phyloP scores from a whole-genome alignment of 2,113 vertebrate species.

The Hiodon tergisus region DNA sequence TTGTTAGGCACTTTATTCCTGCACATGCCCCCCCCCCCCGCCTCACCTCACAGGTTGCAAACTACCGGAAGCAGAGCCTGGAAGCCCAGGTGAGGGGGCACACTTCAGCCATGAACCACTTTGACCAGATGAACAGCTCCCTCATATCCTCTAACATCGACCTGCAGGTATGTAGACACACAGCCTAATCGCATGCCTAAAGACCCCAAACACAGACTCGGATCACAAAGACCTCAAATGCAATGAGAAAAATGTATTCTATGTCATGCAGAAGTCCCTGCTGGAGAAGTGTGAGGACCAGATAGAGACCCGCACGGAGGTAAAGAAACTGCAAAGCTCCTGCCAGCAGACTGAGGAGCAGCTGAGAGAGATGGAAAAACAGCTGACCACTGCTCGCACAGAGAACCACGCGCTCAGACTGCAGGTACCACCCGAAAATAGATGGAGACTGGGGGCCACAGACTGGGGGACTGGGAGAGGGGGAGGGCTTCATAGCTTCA shows the following conservation, averaged over 20 bases:
- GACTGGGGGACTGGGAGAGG: too few relatives aligned
- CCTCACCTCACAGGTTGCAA: conserved; percentile 63
- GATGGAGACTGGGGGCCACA: neutral
- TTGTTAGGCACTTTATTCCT: too few relatives aligned
- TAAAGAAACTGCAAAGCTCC: conserved; percentile 66
- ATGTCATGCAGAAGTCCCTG: conserved; percentile 43
- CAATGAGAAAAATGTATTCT: neutral
- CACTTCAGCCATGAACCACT: conserved; percentile 79
- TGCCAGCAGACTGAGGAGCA: conserved; percentile 73
- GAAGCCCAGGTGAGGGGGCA: conserved; percentile 77
- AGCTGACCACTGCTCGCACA: conserved; percentile 69
- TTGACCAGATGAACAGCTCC: conserved; percentile 81
- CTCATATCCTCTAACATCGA: conserved; percentile 77
- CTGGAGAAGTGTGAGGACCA: conserved; percentile 79
- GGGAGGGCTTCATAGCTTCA: too few relatives aligned
- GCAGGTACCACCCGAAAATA: conserved; percentile 62
- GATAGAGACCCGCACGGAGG: conserved; percentile 67
- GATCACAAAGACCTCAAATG: too few relatives aligned
- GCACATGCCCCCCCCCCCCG: neutral
- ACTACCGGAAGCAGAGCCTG: conserved; percentile 69
- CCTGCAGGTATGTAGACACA: conserved; percentile 69
- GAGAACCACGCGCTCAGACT: conserved; percentile 82
- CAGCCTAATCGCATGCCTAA: too few relatives aligned
- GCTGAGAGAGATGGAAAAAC: conserved; percentile 74
- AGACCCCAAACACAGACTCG: neutral